Base-by-base conservation (phyloP, 2,888 invertebrate genomes). In the Chrysodeixis includens region DNA sequence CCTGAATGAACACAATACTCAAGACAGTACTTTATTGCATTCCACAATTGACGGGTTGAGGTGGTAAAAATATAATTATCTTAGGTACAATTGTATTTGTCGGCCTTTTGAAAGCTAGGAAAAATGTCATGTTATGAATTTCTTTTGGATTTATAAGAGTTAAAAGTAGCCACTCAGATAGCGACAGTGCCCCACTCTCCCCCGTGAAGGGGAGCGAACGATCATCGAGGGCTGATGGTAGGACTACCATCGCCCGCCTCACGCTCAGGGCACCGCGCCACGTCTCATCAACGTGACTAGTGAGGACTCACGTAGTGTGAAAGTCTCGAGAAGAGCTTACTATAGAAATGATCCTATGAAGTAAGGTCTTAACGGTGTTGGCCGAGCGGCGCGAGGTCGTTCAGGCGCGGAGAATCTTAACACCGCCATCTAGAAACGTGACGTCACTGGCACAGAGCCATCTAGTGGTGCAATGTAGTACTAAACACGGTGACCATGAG, bases 251-350 rank as follows among this genome's bases (percentile, higher is more conserved):
- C 68, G 83, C 81, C 82, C 40, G 66, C 67, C 82, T 83, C 83
- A 79, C 80, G 80, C 79, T 82, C 79, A 82, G 71, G 79, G 69
- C 51, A 66, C 76, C 83, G 76, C 83, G 81, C 83, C 82, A 81
- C 82, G 20, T 69, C 74, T 82, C 81, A 72, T 81, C 82, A 81
- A 74, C 81, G 79, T 72, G 78, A 65, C 76, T 76, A 58, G 71
- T 73, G 62, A 54, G 68, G 62, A 76, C 76, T 71, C 70, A 78
- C 71, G 66, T 74, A 74, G 66, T 71, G 80, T 67, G 64, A 78
- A 69, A 77, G 77, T 80, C 78, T 77, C 74, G 71, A 66, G 71
- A 80, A 77, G 79, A 70, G 70, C 70, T 75, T 66, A 66, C 79
- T 73, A 71, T 75, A 76, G 73, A 76, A 76, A 73, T 75, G 71